These are phyloP conservation scores for Phalangium opilio DNA, from an alignment of 2,888 invertebrate genomes.

Conservation along the genomic window DNA sequence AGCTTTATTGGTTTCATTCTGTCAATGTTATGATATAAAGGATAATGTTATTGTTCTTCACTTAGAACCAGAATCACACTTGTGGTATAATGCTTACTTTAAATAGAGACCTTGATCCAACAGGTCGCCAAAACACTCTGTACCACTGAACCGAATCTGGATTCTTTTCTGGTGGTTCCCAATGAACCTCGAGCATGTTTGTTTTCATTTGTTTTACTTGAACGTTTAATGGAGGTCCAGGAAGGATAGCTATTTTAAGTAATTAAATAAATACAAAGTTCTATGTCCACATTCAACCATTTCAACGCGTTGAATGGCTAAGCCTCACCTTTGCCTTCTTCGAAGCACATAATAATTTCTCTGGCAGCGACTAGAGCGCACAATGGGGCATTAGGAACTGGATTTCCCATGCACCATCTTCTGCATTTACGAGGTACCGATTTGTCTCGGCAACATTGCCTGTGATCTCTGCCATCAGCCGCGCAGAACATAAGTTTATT, in stretches of 20 bases:
- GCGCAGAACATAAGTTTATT: slow-evolving; percentile 74
- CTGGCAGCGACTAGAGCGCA: slow-evolving; percentile 58
- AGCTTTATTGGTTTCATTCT: slow-evolving; percentile 18
- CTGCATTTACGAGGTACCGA: slow-evolving; percentile 65
- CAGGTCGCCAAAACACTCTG: slow-evolving; percentile 60
- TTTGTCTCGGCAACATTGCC: slow-evolving; percentile 62
- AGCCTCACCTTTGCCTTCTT: slow-evolving; percentile 47
- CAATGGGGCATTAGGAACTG: slow-evolving; percentile 44
- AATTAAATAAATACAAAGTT: neutral
- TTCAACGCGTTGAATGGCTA: neutral
- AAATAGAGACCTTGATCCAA: slow-evolving; percentile 35
- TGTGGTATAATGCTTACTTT: slow-evolving; percentile 9
- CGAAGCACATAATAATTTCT: slow-evolving; percentile 62
- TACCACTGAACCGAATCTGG: slow-evolving; percentile 66
- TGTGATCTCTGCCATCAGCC: slow-evolving; percentile 52
- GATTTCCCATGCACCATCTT: slow-evolving; percentile 67
- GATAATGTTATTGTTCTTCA: no score
- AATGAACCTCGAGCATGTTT: slow-evolving; percentile 37
- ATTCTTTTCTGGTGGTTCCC: slow-evolving; percentile 68
- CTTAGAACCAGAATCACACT: no score
- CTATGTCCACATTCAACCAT: neutral
- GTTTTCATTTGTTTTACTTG: slow-evolving; percentile 8
- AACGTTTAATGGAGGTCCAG: slow-evolving; percentile 60
- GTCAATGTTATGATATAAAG: no score
- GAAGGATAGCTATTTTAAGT: slow-evolving; percentile 41